Conservation (phyloP, 2,797 vertebrate species). For the Onychomys torridus region DNA sequence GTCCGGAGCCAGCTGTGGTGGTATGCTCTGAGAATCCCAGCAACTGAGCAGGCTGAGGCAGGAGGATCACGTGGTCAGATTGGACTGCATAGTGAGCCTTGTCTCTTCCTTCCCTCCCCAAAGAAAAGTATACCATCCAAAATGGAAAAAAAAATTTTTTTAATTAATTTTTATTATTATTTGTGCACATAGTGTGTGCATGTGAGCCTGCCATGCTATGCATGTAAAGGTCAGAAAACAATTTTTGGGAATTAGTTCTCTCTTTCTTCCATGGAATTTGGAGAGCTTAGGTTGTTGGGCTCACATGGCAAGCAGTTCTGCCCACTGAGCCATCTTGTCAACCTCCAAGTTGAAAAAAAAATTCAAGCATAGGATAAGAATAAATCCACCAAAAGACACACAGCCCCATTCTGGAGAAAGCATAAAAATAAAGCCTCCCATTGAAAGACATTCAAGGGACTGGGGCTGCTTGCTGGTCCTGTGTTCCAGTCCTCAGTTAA, state of each 20-base stretch:
- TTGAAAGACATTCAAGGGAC: rapidly evolving
- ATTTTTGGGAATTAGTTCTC: neutral
- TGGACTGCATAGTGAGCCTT: neutral
- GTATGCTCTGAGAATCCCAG: neutral
- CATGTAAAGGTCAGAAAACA: neutral
- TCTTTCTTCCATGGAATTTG: neutral
- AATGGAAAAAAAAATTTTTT: neutral
- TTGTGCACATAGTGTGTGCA: neutral
- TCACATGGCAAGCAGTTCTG: neutral
- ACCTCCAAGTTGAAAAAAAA: neutral
- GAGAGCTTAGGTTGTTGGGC: neutral
- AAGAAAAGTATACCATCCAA: neutral
- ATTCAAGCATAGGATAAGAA: neutral
- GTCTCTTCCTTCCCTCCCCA: neutral
- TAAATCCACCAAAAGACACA: neutral
- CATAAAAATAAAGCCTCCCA: neutral
- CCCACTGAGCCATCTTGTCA: neutral
- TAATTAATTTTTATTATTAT: neutral
- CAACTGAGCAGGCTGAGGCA: neutral
- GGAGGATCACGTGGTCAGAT: neutral
- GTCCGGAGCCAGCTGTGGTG: neutral
- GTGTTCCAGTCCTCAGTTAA: neutral
- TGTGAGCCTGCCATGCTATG: neutral
- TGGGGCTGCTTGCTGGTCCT: rapidly evolving
- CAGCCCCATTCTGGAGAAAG: neutral